phyloP scores from a whole-genome alignment of 1,140 invertebrate genomes.

The Antheraea mylitta region DNA sequence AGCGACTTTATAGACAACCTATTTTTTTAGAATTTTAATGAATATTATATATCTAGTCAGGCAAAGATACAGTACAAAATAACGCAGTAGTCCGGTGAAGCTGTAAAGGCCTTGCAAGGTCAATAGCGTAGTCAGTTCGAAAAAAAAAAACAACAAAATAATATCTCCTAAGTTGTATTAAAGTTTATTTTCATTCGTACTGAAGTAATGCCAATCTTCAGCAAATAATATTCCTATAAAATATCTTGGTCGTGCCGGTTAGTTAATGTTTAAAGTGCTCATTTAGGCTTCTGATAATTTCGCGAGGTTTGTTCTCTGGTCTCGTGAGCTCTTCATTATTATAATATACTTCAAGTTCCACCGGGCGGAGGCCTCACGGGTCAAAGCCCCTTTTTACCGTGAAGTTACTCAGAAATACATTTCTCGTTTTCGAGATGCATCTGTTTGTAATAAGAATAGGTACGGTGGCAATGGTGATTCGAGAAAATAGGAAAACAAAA shows the following conservation, averaged over 20 bases:
- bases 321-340: conserved; percentile 7
- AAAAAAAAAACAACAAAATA: too few species aligned
- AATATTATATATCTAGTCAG: too few species aligned
- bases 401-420: conserved; percentile 1
- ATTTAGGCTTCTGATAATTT: conserved; percentile 3
- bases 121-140: too few species aligned
- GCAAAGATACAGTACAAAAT: too few species aligned
- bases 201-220: neutral
- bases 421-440: neutral
- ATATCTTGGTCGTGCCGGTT: neutral
- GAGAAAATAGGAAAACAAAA: neutral
- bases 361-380: neutral
- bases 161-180: too few species aligned
- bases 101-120: too few species aligned
- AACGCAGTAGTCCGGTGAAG: too few species aligned
- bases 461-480: neutral
- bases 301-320: neutral
- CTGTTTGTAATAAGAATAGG: neutral
- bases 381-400: conserved; percentile 7
- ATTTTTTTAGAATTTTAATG: too few species aligned
- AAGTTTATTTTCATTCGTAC: neutral
- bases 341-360: neutral
- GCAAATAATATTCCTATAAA: neutral
- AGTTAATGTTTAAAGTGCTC: neutral
- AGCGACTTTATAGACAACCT: too few species aligned